A percentile compares a stretch with the other conserved stretches of the same genome.
phyloP scores from a whole-genome alignment of 1,140 invertebrate species.

The Cotesia glomerata region DNA sequence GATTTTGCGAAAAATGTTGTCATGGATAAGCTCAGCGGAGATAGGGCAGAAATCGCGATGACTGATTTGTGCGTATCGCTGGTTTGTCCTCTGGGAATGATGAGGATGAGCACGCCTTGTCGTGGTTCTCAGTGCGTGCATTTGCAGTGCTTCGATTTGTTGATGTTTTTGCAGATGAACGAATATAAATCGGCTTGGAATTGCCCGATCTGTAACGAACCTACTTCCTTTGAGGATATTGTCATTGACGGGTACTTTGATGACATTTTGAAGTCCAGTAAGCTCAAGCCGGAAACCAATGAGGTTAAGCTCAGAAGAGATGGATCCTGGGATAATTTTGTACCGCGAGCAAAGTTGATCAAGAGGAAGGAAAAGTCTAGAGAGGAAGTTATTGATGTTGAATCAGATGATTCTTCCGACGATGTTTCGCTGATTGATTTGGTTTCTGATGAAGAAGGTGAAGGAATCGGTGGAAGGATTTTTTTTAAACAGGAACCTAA shows the following conservation, averaged over 20 bases:
- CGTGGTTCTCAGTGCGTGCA: conserved; percentile 89
- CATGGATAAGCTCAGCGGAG: conserved; percentile 91
- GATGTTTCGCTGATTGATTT: conserved; percentile 59
- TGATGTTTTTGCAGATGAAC: conserved; percentile 96
- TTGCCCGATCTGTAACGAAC: conserved; percentile 96
- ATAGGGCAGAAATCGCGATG: conserved; percentile 95
- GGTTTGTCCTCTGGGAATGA: conserved; percentile 92
- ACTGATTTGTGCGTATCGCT: conserved; percentile 91
- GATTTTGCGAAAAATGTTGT: conserved; percentile 89
- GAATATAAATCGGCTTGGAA: conserved; percentile 98
- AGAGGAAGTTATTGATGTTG: conserved; percentile 48
- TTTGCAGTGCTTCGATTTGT: conserved; percentile 97
- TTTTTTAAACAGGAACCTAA: too few relatives aligned
- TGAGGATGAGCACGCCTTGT: conserved; percentile 91
- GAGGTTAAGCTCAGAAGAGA: conserved; percentile 90
- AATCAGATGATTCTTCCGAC: conserved; percentile 52
- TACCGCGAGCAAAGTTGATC: conserved; percentile 66
- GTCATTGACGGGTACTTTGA: conserved; percentile 93
- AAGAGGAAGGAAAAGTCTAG: conserved; percentile 49
- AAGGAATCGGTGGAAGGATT: conserved; percentile 52
- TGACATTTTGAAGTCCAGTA: conserved; percentile 75
- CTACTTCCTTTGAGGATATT: conserved; percentile 86
- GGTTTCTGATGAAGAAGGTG: conserved; percentile 59
- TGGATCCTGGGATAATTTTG: conserved; percentile 85
- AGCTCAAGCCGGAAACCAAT: conserved; percentile 72